Evolutionary conservation across 2,797 vertebrate species (phyloP).

Genomic region (Pipistrellus nathusii): DNA sequence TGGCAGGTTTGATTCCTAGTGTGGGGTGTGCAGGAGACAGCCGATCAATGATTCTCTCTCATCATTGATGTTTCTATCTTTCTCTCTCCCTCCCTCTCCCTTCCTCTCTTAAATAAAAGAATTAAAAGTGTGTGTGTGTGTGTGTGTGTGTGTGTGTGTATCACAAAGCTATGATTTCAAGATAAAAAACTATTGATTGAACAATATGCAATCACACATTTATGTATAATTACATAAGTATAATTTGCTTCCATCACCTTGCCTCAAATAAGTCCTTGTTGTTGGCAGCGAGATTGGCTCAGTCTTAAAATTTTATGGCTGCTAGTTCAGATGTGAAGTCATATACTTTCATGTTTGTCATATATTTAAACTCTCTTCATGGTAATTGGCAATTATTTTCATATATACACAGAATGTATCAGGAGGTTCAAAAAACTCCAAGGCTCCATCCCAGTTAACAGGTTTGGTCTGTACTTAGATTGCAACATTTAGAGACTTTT

Average conservation of each 20-base stretch:
- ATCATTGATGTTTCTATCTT: no score
- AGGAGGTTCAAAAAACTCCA: neutral
- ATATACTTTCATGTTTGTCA: conserved; percentile 12
- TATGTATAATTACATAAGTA: neutral
- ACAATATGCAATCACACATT: no score
- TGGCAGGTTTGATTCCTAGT: no score
- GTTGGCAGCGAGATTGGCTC: neutral
- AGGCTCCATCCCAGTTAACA: neutral
- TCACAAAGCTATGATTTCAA: neutral
- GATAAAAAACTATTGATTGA: neutral
- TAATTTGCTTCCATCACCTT: neutral
- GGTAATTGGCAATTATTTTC: conserved; percentile 31
- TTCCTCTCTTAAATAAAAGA: no score
- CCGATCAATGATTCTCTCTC: no score
- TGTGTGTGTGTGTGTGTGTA: no score
- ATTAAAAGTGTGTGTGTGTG: no score
- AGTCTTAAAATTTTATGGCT: neutral
- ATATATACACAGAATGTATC: neutral
- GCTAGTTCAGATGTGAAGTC: neutral
- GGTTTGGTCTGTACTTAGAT: neutral
- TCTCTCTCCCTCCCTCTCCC: no score
- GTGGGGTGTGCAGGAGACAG: no score
- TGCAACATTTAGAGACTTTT: conserved; percentile 9
- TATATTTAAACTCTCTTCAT: neutral
- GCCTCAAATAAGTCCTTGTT: neutral